Evolutionary conservation across 1,140 invertebrate species (phyloP).

Genomic region (Lamellibrachia luymesi): DNA sequence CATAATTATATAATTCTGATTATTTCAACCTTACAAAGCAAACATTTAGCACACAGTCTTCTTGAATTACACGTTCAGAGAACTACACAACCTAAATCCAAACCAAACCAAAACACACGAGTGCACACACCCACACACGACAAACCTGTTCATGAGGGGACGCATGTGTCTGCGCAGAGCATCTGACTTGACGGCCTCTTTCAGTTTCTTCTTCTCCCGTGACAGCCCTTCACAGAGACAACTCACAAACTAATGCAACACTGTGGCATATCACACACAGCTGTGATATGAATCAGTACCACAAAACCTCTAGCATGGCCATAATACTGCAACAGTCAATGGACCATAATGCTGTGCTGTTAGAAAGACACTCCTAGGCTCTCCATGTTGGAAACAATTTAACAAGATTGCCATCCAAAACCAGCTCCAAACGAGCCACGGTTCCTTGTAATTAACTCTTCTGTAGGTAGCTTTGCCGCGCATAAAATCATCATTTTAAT

Average conservation of each 20-base stretch:
- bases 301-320: background rate
- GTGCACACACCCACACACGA: background rate
- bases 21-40: background rate
- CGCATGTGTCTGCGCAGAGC: background rate
- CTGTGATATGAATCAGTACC: background rate
- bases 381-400: too few relatives aligned
- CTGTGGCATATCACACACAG: background rate
- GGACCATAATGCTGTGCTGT: too few relatives aligned
- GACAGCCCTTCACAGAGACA: background rate
- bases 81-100: background rate
- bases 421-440: too few relatives aligned
- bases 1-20: background rate
- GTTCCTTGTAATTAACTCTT: too few relatives aligned
- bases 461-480: too few relatives aligned
- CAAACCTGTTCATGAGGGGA: background rate
- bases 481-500: too few relatives aligned
- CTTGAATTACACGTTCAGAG: background rate
- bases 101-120: background rate
- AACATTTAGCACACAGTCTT: background rate
- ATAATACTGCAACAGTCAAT: too few relatives aligned
- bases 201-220: background rate
- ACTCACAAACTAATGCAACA: background rate
- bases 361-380: too few relatives aligned
- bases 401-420: too few relatives aligned
- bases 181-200: background rate